Evolutionary conservation across 2,113 vertebrate species (phyloP).

Genomic region (Echinops telfairi): DNA sequence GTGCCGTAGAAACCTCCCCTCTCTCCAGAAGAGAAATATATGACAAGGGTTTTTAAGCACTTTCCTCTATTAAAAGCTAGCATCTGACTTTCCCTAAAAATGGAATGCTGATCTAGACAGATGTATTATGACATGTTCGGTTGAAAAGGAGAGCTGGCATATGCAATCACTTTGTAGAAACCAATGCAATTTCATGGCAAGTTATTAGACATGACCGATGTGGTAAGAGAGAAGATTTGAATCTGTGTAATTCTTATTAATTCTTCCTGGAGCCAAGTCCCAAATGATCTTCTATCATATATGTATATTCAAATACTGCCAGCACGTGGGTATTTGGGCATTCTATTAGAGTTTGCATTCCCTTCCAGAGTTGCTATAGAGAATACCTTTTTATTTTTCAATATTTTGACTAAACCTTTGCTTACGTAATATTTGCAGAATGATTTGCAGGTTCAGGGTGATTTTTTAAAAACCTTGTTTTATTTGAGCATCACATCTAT

Average conservation of each 20-base stretch:
- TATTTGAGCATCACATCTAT: not conserved
- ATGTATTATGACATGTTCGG: slow-evolving; percentile 24
- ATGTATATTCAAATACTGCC: slow-evolving; percentile 2
- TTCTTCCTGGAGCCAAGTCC: not conserved
- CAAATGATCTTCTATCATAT: not conserved
- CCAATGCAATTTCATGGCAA: slow-evolving; percentile 60
- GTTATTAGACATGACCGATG: slow-evolving; percentile 54
- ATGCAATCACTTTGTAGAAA: slow-evolving; percentile 67
- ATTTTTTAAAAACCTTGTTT: slow-evolving; percentile 20
- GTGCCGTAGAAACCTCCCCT: not conserved
- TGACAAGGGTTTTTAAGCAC: not conserved
- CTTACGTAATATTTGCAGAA: slow-evolving; percentile 24
- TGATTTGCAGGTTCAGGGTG: not conserved
- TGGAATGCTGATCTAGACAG: slow-evolving; percentile 50
- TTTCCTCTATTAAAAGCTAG: not conserved
- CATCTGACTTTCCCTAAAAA: slow-evolving; percentile 45
- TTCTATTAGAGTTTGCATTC: slow-evolving; percentile 11
- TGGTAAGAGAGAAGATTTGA: slow-evolving; percentile 7
- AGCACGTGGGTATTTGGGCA: not conserved
- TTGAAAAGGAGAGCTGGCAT: slow-evolving; percentile 28
- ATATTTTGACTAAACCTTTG: slow-evolving; percentile 48
- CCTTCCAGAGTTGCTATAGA: not conserved
- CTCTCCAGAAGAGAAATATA: not conserved
- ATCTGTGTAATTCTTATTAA: slow-evolving; percentile 56
- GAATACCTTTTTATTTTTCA: slow-evolving; percentile 21